Conservation (phyloP, 2,797 vertebrate genomes). For the Phataginus tetradactyla region DNA sequence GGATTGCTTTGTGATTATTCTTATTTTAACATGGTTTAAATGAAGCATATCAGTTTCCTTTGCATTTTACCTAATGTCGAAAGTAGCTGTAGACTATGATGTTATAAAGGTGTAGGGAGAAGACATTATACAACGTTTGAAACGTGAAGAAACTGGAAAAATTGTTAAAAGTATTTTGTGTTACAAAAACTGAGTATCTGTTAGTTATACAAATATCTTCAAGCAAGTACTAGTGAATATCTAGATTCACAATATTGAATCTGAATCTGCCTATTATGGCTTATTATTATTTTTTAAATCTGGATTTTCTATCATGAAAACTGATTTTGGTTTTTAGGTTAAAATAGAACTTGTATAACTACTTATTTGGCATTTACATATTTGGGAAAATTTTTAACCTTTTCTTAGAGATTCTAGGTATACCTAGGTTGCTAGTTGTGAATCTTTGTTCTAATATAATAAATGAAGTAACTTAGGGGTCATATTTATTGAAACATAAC, state of each 20-base stretch:
- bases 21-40: background rate
- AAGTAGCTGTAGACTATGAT: background rate
- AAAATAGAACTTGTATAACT: slow-evolving; percentile 55
- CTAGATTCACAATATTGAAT: background rate
- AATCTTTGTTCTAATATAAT: slow-evolving; percentile 14
- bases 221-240: background rate
- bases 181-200: background rate
- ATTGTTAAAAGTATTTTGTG: background rate
- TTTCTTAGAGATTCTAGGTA: background rate
- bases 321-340: slow-evolving; percentile 52
- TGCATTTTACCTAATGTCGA: background rate
- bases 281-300: background rate
- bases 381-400: slow-evolving; percentile 50
- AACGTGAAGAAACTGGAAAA: background rate
- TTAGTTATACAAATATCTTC: background rate
- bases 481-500: slow-evolving; percentile 49
- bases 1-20: background rate
- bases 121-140: background rate
- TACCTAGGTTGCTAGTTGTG: background rate
- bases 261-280: background rate
- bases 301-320: background rate
- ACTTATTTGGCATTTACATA: slow-evolving; percentile 31
- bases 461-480: slow-evolving; percentile 63
- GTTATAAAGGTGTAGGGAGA: background rate
- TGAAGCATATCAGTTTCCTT: background rate